These are phyloP conservation scores for Tortricodes alternella DNA, from an alignment of 2,888 invertebrate genomes.

Conservation along the genomic window DNA sequence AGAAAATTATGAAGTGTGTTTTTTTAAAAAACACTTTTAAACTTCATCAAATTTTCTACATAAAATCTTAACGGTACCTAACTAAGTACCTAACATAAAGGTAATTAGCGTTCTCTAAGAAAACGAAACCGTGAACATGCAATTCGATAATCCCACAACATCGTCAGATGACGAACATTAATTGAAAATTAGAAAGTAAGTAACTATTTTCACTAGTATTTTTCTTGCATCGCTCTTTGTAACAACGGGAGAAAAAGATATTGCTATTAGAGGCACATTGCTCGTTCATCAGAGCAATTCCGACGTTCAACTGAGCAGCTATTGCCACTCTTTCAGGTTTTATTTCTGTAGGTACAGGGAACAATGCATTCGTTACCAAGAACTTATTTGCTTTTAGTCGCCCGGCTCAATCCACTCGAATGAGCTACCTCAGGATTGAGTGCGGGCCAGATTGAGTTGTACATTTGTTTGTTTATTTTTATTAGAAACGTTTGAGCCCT, in stretches of 20 bases:
- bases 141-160: neutral
- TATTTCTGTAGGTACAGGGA: slow-evolving; percentile 61
- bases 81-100: too few species aligned
- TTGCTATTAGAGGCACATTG: slow-evolving; percentile 70
- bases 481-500: slow-evolving; percentile 45
- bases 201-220: slow-evolving; percentile 43
- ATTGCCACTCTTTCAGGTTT: slow-evolving; percentile 53
- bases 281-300: slow-evolving; percentile 73
- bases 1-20: too few species aligned
- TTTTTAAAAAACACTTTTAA: too few species aligned
- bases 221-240: slow-evolving; percentile 51
- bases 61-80: too few species aligned
- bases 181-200: slow-evolving; percentile 36
- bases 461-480: slow-evolving; percentile 38
- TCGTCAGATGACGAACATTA: slow-evolving; percentile 28
- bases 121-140: neutral
- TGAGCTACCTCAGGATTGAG: slow-evolving; percentile 48
- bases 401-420: slow-evolving; percentile 62
- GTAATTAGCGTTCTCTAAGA: too few species aligned
- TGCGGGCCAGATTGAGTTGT: slow-evolving; percentile 38
- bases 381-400: slow-evolving; percentile 51
- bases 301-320: slow-evolving; percentile 60
- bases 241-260: slow-evolving; percentile 55
- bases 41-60: too few species aligned
- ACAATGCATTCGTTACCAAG: slow-evolving; percentile 75